Evolutionary conservation across 2,888 invertebrate species (phyloP), one percentile per base, ranked within the genome.

Genomic region (Perizoma affinitatum): DNA sequence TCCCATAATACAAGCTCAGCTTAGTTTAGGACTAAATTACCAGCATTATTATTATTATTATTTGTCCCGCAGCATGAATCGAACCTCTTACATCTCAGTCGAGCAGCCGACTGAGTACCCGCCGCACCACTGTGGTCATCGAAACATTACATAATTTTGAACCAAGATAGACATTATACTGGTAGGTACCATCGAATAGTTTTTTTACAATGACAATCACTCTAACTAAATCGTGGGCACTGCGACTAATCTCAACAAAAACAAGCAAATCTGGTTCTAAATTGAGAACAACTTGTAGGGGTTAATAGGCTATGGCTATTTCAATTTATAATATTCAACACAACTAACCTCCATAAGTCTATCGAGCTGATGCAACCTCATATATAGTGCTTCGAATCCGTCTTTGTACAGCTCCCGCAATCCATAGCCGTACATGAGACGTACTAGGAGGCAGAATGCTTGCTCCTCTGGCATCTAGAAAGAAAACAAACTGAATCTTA

Each of bases 391-490:
- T 86, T 99, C 98, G 84, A 99, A 99, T 50, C 98, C 98, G 71
- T 98, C 97, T 83, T 98, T 98, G 90, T 99, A 99, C 49, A 99
- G 93, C 85, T 99, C 98, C 41, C 99, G 94, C 57, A 99, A 88
- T 0, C 97, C 96, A 81, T 99, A 99, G 60, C 98, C 97, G 84
- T 97, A 99, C 99, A 99, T 99, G 33, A 99, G 94, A 71, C 97
- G 97, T 2, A 99, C 98, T 56, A 99, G 90, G 10, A 99, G 96
- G 82, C 98, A 98, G 86, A 99, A 99, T 0, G 99, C 98, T 93
- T 99, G 98, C 84, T 99, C 99, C 89, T 99, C 99, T 0, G 99
- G 99, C 99, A 99, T 99, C 98, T 99, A 83, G 0, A 69, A 66
- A 88, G n/a, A 61, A 49, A 51, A 79, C 44, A 52, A 34, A 42